Evolutionary conservation across 2,797 vertebrate genomes (phyloP).

Genomic region (Acanthurus tractus): DNA sequence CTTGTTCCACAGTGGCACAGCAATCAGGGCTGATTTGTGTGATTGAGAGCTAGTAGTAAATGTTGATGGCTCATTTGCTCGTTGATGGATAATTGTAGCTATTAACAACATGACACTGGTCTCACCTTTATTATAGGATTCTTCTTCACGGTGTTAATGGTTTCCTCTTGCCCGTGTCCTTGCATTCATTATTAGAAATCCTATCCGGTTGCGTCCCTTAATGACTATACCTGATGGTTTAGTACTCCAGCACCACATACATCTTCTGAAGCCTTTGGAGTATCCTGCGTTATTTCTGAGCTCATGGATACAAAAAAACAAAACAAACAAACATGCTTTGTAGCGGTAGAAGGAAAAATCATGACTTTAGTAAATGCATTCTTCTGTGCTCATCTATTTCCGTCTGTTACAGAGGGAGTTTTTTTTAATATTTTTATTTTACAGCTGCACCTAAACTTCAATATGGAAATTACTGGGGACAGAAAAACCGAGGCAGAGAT

Average conservation of each 20-base stretch:
- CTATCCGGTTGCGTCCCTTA: conserved; percentile 56
- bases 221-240: conserved; percentile 54
- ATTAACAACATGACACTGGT: conserved; percentile 75
- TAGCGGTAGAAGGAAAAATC: background rate
- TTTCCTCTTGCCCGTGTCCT: conserved; percentile 69
- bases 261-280: conserved; percentile 33
- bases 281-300: background rate
- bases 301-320: conserved; percentile 18
- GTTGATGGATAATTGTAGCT: conserved; percentile 78
- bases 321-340: conserved; percentile 22
- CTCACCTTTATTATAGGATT: conserved; percentile 77
- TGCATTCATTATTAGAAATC: conserved; percentile 66
- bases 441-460: conserved; percentile 42
- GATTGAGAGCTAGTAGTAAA: conserved; percentile 74
- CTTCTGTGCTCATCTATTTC: conserved; percentile 31
- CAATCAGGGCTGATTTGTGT: conserved; percentile 75
- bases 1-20: conserved; percentile 55
- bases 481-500: conserved; percentile 54
- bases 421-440: conserved; percentile 2
- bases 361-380: conserved; percentile 12
- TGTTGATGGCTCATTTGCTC: conserved; percentile 75
- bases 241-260: conserved; percentile 18
- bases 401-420: conserved; percentile 13
- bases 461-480: conserved; percentile 58
- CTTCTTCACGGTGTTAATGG: conserved; percentile 72